These are phyloP conservation scores for Ichneumoninae sp. DNA, from an alignment of 2,888 invertebrate species.

Conservation along the genomic window DNA sequence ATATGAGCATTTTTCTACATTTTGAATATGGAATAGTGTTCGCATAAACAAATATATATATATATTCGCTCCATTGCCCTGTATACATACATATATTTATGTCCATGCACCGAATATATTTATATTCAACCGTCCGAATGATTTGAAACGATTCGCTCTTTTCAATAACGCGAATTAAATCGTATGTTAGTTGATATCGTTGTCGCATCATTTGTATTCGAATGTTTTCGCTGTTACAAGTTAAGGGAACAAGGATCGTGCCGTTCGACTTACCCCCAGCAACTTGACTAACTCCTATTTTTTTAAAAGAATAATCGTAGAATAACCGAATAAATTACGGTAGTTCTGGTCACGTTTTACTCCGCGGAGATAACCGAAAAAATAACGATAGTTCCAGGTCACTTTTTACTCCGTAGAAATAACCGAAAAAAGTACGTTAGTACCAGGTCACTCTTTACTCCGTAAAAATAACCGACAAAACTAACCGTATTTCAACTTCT, in stretches of 20 bases:
- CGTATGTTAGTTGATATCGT: not conserved
- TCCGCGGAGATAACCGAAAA: no score
- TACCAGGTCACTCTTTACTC: no score
- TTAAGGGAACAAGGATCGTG: not conserved
- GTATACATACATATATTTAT: not conserved
- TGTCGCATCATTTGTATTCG: not conserved
- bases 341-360: no score
- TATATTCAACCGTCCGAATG: conserved; percentile 20
- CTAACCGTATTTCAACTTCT: no score
- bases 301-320: no score
- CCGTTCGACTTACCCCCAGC: not conserved
- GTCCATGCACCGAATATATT: not conserved
- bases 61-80: not conserved
- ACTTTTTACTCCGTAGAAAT: no score
- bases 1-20: conserved; percentile 20
- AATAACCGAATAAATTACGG: no score
- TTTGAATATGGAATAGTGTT: conserved; percentile 29
- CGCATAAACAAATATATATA: conserved; percentile 13
- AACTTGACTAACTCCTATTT: no score
- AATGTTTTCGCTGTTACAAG: not conserved
- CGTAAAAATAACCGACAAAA: no score
- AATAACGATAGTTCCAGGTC: no score
- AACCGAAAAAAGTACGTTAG: no score
- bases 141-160: conserved; percentile 8
- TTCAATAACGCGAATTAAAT: conserved; percentile 3